Base-by-base conservation (phyloP, 2,888 invertebrate genomes). In the Andricus quercusramuli region DNA sequence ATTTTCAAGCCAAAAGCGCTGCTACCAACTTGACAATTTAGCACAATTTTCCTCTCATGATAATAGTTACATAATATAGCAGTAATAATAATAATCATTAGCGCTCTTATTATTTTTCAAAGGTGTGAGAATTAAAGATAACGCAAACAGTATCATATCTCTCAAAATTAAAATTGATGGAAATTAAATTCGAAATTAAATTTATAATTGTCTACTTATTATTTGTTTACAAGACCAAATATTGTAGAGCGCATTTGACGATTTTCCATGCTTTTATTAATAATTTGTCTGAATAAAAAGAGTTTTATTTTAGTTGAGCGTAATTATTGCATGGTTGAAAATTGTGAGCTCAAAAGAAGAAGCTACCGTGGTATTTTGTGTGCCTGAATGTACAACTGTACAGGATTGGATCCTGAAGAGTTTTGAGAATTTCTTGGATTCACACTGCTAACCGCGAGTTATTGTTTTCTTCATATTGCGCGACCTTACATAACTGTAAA, bases 401-500 rank as follows among this genome's bases (percentile, higher is more conserved):
- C 25, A 68, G 44, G 68, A 47, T 47, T 44, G 13, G 20, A 29
- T 70, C 70, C 47, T 47, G 47, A 51, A 51, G 25, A 29, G 47
- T 15, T 68, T 56, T 62, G 15, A 20, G 20, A 70, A 29, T 22
- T 44, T 62, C 22, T 62, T 51, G 29, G 47, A 25, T 70, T 70
- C 25, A 47, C 47, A 47, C 29, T 20, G 20, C 25, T 20, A 29
- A 11, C 70, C 44, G 51, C 59, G 17, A 47, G 56, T 68, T 79
- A 51, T 68, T 51, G 59, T 78, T 65, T 78, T 77, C 62, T 62
- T 62, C 25, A 56, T 62, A 62, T 25, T 62, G 62, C 62, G 41
- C 29, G 76, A 77, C 64, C 83, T 85, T 83, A 85, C 80, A 79
- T 85, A 85, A 85, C 84, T 80, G 84, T 85, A 82, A 82, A 64